Percentiles rank a stretch among this genome's conserved stretches.
These are phyloP conservation scores for Calephelis virginiensis DNA, from an alignment of 1,140 invertebrate species.

Conservation along the genomic window DNA sequence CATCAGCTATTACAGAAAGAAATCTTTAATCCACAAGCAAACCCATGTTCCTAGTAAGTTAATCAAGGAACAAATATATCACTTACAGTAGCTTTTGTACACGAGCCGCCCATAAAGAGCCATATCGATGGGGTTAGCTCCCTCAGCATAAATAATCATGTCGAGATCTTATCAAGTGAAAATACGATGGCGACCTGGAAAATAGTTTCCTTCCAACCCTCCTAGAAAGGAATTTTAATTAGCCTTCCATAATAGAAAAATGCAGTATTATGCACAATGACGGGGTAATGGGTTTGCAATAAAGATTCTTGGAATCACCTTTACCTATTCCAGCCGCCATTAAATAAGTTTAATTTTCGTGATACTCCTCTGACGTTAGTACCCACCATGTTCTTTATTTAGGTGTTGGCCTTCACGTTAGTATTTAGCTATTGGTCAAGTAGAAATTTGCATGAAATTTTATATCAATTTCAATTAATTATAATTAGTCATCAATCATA, in stretches of 20 bases:
- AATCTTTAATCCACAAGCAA: neutral
- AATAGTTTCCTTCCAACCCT: slow-evolving; percentile 54
- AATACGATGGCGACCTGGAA: slow-evolving; percentile 61
- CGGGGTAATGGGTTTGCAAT: slow-evolving; percentile 18
- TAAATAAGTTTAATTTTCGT: too few species aligned
- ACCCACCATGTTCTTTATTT: too few species aligned
- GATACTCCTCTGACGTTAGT: too few species aligned
- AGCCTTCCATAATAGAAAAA: slow-evolving; percentile 49
- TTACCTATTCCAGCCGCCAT: too few species aligned
- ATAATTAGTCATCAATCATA: too few species aligned
- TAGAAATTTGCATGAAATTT: too few species aligned
- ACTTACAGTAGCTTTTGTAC: slow-evolving; percentile 33
- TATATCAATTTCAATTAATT: too few species aligned
- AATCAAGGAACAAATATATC: slow-evolving; percentile 9
- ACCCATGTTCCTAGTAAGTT: neutral
- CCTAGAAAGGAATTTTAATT: slow-evolving; percentile 62
- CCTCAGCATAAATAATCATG: slow-evolving; percentile 74
- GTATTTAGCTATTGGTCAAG: too few species aligned
- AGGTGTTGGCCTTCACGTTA: too few species aligned
- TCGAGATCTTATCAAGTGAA: slow-evolving; percentile 69
- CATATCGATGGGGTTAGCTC: slow-evolving; percentile 63
- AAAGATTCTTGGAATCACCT: slow-evolving; percentile 14
- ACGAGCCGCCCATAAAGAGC: slow-evolving; percentile 52
- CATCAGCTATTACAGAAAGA: neutral
- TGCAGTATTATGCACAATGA: slow-evolving; percentile 28